phyloP scores from a whole-genome alignment of 2,113 vertebrate genomes.

The Lanius collurio region DNA sequence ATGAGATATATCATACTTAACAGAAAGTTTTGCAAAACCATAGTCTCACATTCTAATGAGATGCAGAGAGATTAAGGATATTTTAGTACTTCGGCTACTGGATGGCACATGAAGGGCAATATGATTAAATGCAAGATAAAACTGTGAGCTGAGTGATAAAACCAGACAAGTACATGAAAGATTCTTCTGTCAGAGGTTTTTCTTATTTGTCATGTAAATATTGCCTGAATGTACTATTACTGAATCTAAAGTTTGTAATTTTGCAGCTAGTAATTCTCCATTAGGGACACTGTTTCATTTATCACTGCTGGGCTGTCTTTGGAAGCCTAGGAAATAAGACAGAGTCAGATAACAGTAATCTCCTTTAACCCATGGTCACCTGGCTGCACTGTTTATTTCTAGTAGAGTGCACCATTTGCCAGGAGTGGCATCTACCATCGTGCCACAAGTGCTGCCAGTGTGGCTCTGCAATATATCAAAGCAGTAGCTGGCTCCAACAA shows the following conservation, averaged over 20 bases:
- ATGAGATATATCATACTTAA: slow-evolving; percentile 37
- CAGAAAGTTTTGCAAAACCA: slow-evolving; percentile 43
- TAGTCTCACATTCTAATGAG: slow-evolving; percentile 36
- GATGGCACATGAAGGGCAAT: slow-evolving; percentile 58
- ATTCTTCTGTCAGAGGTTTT: slow-evolving; percentile 43
- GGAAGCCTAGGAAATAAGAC: not conserved
- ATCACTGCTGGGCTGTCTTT: not conserved
- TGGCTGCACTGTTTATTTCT: not conserved
- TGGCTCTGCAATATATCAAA: not conserved
- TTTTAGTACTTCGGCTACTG: slow-evolving; percentile 50
- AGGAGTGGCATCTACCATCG: not conserved
- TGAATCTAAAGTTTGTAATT: slow-evolving; percentile 41
- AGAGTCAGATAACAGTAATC: not conserved
- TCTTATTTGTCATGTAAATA: slow-evolving; percentile 61
- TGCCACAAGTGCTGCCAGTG: not conserved
- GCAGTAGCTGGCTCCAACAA: not conserved
- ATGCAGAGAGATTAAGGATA: slow-evolving; percentile 42
- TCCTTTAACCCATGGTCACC: not conserved
- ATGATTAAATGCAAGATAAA: slow-evolving; percentile 60
- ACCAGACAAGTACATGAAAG: slow-evolving; percentile 42
- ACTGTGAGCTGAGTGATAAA: slow-evolving; percentile 57
- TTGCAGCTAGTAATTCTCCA: not conserved
- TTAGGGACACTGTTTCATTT: slow-evolving; percentile 10
- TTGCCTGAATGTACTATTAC: slow-evolving; percentile 2
- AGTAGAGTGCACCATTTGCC: not conserved